phyloP scores from a whole-genome alignment of 2,888 invertebrate genomes.

The Yponomeuta sedellus region DNA sequence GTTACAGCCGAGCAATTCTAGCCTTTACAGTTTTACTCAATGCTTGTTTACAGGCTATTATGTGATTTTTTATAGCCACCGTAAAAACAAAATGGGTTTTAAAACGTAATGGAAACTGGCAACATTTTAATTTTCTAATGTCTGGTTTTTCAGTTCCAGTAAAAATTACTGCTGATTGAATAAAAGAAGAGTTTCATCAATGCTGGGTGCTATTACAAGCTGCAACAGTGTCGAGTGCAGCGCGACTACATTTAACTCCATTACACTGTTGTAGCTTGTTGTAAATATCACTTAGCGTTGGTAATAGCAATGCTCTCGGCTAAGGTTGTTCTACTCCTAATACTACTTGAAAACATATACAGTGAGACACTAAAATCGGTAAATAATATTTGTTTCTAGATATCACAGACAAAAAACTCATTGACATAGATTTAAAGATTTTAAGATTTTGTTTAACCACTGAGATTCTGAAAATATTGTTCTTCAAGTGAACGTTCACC shows the following conservation, averaged over 20 bases:
- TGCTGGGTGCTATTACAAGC: background rate
- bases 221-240: background rate
- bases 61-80: conserved; percentile 9
- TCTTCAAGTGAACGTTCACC: too few relatives aligned
- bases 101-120: conserved; percentile 13
- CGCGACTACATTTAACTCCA: background rate
- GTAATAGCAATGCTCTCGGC: background rate
- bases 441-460: too few relatives aligned
- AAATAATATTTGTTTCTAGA: too few relatives aligned
- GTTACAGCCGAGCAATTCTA: conserved; percentile 11
- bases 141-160: background rate
- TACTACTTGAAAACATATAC: too few relatives aligned
- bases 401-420: too few relatives aligned
- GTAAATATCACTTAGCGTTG: background rate
- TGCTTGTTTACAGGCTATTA: conserved; percentile 15
- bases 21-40: conserved; percentile 11
- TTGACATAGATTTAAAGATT: too few relatives aligned
- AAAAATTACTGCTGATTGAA: background rate
- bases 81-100: conserved; percentile 13
- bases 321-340: too few relatives aligned
- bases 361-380: too few relatives aligned
- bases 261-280: background rate
- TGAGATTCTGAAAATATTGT: too few relatives aligned
- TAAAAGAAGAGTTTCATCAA: background rate
- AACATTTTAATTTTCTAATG: conserved; percentile 13